Conservation (phyloP, 2,113 vertebrate species). For the Mus pahari region DNA sequence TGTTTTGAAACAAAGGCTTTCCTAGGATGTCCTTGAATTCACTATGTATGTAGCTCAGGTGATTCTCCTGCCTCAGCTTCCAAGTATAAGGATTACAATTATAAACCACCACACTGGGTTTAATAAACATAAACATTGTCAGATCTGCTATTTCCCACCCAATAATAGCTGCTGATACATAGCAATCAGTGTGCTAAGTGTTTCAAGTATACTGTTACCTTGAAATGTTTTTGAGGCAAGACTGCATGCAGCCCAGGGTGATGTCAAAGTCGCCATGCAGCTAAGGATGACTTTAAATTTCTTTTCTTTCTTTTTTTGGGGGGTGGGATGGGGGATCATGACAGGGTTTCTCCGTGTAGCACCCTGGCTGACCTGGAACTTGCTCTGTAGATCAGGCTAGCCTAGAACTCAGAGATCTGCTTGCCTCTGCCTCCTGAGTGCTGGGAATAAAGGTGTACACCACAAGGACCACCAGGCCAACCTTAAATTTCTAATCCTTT, state of each 20-base stretch:
- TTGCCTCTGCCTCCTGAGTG: neutral
- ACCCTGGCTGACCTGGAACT: neutral
- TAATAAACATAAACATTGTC: neutral
- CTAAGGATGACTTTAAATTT: neutral
- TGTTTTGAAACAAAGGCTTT: neutral
- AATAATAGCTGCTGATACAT: too few species aligned
- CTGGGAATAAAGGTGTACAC: neutral
- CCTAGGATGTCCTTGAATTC: neutral
- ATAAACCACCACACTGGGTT: neutral
- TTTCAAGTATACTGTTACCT: neutral
- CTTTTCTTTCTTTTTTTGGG: neutral
- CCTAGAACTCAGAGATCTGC: neutral
- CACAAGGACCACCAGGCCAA: neutral
- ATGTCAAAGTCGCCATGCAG: neutral
- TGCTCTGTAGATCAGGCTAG: neutral
- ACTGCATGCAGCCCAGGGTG: neutral
- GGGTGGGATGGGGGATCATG: neutral
- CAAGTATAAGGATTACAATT: neutral
- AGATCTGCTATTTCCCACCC: neutral
- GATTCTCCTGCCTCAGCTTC: neutral
- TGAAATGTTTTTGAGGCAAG: neutral
- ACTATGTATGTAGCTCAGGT: neutral
- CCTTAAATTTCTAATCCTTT: neutral
- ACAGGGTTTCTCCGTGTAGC: neutral
- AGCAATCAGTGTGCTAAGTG: neutral